A percentile compares a stretch with the other conserved stretches of the same genome.
Conservation (phyloP, 2,113 vertebrate species). For the Dermatemys mawii region DNA sequence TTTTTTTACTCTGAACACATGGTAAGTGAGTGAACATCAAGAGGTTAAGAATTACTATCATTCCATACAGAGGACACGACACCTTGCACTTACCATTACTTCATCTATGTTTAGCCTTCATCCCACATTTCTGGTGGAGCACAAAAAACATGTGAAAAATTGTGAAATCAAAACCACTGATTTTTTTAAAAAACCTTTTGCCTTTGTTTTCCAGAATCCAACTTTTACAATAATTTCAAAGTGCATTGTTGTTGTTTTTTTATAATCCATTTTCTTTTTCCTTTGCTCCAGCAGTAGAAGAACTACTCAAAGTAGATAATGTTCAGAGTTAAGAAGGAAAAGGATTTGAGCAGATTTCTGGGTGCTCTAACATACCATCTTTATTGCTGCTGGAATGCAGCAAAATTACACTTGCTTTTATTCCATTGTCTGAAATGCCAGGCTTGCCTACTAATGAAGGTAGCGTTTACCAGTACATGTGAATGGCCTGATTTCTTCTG, state of each 20-base stretch:
- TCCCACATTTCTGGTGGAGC: background rate
- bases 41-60: background rate
- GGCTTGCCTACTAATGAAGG: background rate
- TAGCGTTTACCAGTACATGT: conserved; percentile 19
- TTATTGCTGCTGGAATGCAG: background rate
- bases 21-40: background rate
- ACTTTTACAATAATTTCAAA: background rate
- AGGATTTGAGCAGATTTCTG: background rate
- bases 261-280: background rate
- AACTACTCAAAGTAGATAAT: background rate
- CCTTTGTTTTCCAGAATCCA: background rate
- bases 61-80: background rate
- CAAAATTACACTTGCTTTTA: background rate
- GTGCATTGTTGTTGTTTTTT: background rate
- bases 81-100: background rate
- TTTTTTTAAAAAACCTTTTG: background rate
- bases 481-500: background rate
- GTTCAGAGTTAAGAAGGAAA: background rate
- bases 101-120: background rate
- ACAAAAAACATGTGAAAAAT: rapidly evolving
- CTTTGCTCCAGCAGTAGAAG: background rate
- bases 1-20: background rate
- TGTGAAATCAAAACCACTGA: rapidly evolving
- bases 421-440: conserved; percentile 11
- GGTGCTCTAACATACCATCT: background rate